Percentiles rank a stretch among this genome's conserved stretches.
These are phyloP conservation scores for Cinclus mexicanus DNA, from an alignment of 2,113 vertebrate species.

Conservation along the genomic window DNA sequence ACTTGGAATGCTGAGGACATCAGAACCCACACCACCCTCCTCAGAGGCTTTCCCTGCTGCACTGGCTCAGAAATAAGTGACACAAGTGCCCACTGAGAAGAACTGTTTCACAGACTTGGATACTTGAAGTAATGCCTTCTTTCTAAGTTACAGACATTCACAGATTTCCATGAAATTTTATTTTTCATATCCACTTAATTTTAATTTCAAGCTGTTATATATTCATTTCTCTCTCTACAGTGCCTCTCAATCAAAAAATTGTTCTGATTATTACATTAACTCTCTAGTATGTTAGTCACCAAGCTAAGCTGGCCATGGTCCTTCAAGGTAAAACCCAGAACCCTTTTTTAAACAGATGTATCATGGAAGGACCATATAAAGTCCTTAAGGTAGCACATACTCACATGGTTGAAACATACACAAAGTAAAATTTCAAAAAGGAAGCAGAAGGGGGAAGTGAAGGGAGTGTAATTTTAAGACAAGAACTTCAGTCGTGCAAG, in stretches of 20 bases:
- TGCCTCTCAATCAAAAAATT: neutral
- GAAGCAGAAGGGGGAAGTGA: rapidly evolving
- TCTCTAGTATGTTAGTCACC: neutral
- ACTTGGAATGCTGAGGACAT: neutral
- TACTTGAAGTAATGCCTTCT: neutral
- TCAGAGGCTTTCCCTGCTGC: rapidly evolving
- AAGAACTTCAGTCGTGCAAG: neutral
- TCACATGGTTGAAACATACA: neutral
- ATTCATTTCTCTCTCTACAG: neutral
- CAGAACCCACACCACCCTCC: neutral
- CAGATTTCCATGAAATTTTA: neutral
- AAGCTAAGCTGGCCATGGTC: neutral
- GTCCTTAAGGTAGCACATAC: neutral
- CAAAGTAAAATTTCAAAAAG: neutral
- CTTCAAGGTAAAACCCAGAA: neutral
- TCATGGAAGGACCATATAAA: neutral
- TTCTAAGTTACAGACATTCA: neutral
- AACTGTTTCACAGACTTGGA: neutral
- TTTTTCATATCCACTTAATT: neutral
- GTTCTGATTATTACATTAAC: neutral
- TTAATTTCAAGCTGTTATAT: neutral
- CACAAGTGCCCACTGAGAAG: neutral
- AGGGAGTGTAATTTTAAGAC: neutral
- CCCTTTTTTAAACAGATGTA: neutral
- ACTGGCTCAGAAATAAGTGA: neutral